Evolutionary conservation across 2,113 vertebrate species (phyloP).

Genomic region (Spea multiplicata): DNA sequence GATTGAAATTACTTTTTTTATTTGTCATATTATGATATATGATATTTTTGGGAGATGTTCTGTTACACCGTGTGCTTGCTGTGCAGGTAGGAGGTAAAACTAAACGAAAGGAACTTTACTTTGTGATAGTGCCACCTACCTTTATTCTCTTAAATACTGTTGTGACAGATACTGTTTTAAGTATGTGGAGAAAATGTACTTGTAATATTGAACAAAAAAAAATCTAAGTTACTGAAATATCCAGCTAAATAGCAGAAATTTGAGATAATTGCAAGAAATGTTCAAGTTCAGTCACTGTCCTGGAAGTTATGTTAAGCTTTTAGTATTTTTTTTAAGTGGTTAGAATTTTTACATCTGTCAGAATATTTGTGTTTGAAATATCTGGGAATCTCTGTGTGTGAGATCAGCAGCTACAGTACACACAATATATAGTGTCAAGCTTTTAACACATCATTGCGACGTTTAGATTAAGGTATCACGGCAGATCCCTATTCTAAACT

Average conservation of each 20-base stretch:
- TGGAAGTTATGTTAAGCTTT: constrained; percentile 13
- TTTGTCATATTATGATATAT: no score
- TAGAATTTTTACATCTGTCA: no score
- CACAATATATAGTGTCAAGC: no score
- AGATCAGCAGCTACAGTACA: no score
- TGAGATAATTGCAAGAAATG: constrained; percentile 21
- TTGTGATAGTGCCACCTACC: neutral
- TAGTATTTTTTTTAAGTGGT: neutral
- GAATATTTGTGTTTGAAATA: no score
- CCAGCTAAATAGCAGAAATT: constrained; percentile 48
- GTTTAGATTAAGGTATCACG: no score
- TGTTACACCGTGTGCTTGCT: no score
- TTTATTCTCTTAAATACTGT: constrained; percentile 27
- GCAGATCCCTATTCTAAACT: no score
- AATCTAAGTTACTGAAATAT: constrained; percentile 51
- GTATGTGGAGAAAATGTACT: constrained; percentile 45
- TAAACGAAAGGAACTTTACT: constrained; percentile 52
- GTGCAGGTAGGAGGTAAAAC: constrained; percentile 50
- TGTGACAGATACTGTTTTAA: constrained; percentile 54
- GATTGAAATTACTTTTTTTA: no score
- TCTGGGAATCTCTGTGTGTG: no score
- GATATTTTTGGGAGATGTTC: no score
- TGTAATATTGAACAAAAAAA: constrained; percentile 52
- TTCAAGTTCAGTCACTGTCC: constrained; percentile 1
- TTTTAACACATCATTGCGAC: no score